Percentiles rank a stretch among this genome's conserved stretches.
phyloP scores from a whole-genome alignment of 2,888 invertebrate genomes.

The Cheilosia soror region DNA sequence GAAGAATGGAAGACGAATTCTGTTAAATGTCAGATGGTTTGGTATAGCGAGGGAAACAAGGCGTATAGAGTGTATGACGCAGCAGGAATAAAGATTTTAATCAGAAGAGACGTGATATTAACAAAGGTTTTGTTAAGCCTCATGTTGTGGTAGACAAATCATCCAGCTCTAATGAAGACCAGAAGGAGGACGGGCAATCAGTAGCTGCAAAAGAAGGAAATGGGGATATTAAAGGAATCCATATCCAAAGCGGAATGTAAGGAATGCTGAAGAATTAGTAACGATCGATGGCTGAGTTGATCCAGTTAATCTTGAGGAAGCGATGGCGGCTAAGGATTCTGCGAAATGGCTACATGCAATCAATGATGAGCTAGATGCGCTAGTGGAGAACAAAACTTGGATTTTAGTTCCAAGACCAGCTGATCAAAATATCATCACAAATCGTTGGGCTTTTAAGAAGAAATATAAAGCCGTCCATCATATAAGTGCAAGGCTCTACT shows the following conservation, averaged over 20 bases:
- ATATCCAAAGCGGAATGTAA: slow-evolving; percentile 30
- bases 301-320: slow-evolving; percentile 45
- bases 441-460: slow-evolving; percentile 61
- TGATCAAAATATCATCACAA: slow-evolving; percentile 26
- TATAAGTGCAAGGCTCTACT: slow-evolving; percentile 66
- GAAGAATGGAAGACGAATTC: slow-evolving; percentile 48
- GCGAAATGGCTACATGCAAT: slow-evolving; percentile 89
- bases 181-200: no score
- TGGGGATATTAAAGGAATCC: slow-evolving; percentile 7
- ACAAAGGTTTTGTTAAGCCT: slow-evolving; percentile 9
- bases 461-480: slow-evolving; percentile 38
- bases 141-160: not conserved
- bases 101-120: slow-evolving; percentile 52
- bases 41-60: slow-evolving; percentile 43
- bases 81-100: slow-evolving; percentile 25
- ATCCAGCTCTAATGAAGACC: no score
- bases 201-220: no score
- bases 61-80: slow-evolving; percentile 41
- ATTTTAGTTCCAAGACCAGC: slow-evolving; percentile 27
- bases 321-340: slow-evolving; percentile 39
- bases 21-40: slow-evolving; percentile 41
- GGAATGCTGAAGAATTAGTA: not conserved
- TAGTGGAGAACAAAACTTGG: slow-evolving; percentile 52
- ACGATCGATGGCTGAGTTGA: slow-evolving; percentile 39
- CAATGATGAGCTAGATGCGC: slow-evolving; percentile 89